Conservation (phyloP, 2,888 invertebrate species). For the Andrena dorsata region DNA sequence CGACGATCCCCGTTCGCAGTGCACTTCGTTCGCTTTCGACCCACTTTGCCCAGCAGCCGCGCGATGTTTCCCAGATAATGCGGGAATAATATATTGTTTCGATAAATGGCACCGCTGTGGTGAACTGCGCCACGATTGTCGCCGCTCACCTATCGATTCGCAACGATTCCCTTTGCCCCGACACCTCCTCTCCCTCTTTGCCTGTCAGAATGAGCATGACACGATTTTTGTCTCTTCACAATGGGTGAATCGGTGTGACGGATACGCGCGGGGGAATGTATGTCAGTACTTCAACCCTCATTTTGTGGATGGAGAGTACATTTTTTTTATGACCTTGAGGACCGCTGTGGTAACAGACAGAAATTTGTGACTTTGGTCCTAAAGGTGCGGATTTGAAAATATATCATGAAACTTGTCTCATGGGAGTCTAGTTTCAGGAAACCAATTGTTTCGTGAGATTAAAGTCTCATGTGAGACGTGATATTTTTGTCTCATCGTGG, state of each 20-base stretch:
- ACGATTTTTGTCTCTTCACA: background rate
- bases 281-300: too few relatives aligned
- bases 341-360: too few relatives aligned
- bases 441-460: too few relatives aligned
- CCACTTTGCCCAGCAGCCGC: conserved; percentile 29
- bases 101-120: conserved; percentile 8
- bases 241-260: background rate
- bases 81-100: conserved; percentile 35
- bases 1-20: background rate
- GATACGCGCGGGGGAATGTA: too few relatives aligned
- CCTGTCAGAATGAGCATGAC: background rate
- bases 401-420: too few relatives aligned
- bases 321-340: too few relatives aligned
- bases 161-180: conserved; percentile 15
- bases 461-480: too few relatives aligned
- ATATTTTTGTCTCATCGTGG: too few relatives aligned
- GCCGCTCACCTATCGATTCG: conserved; percentile 41
- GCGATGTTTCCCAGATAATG: conserved; percentile 21
- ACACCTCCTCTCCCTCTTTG: background rate
- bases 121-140: conserved; percentile 3
- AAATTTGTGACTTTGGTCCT: too few relatives aligned
- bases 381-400: too few relatives aligned
- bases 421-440: too few relatives aligned
- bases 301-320: too few relatives aligned
- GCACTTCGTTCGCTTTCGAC: conserved; percentile 38